These are phyloP conservation scores for Temnopleurus reevesii DNA, from an alignment of 53 echinoderm and acorn worm species.

Conservation along the genomic window DNA sequence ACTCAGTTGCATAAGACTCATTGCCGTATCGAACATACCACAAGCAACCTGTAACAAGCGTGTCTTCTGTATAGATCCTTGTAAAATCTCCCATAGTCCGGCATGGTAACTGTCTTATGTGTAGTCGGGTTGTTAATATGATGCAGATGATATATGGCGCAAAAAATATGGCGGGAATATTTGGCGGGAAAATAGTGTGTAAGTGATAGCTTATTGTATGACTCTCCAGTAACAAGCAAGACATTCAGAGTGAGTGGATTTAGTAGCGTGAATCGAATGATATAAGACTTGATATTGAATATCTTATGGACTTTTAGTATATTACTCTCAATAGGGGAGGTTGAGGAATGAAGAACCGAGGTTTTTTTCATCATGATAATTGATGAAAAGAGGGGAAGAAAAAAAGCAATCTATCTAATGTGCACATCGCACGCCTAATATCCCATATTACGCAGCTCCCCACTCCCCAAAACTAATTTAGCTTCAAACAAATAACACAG, in stretches of 20 bases:
- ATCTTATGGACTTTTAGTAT: slow-evolving; percentile 57
- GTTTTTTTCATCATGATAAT: slow-evolving; percentile 55
- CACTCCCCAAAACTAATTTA: slow-evolving; percentile 57
- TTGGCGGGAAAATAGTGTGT: slow-evolving; percentile 7
- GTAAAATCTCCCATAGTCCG: slow-evolving; percentile 5
- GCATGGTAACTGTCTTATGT: neutral
- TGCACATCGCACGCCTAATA: slow-evolving; percentile 57
- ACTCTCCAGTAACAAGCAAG: neutral
- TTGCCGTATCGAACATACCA: neutral
- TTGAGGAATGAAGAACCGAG: neutral
- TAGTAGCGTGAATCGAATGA: slow-evolving; percentile 32
- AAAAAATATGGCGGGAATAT: neutral
- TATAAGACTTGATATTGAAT: slow-evolving; percentile 57
- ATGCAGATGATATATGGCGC: neutral
- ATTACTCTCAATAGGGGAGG: slow-evolving; percentile 48
- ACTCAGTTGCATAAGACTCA: neutral
- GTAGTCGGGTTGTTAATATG: neutral
- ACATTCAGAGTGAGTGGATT: slow-evolving; percentile 36
- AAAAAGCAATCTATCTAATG: slow-evolving; percentile 59
- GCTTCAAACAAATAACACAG: slow-evolving; percentile 49
- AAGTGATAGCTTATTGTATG: slow-evolving; percentile 27
- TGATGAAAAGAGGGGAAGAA: slow-evolving; percentile 47
- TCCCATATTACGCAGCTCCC: slow-evolving; percentile 49
- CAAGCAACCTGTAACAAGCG: neutral
- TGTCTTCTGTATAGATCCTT: neutral